phyloP scores from a whole-genome alignment of 2,888 invertebrate species.

The Andricus quercusramuli region DNA sequence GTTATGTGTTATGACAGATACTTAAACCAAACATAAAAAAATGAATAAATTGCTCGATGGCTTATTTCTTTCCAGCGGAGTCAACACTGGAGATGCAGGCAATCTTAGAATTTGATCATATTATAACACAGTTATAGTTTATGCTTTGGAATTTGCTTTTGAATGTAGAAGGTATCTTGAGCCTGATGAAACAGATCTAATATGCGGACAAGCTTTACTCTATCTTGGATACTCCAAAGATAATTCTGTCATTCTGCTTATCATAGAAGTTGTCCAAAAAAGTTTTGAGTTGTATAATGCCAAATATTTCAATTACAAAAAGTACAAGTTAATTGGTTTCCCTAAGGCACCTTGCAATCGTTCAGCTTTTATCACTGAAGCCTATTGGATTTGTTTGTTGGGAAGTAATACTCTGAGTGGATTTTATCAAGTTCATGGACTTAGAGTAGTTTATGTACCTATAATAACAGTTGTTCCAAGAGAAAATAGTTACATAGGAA shows the following conservation, averaged over 20 bases:
- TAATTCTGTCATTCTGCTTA: background rate
- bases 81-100: slow-evolving; percentile 84
- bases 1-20: too few relatives aligned
- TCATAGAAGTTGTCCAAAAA: background rate
- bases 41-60: slow-evolving; percentile 81
- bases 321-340: background rate
- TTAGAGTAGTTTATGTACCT: slow-evolving; percentile 84
- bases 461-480: slow-evolving; percentile 82
- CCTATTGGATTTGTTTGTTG: slow-evolving; percentile 64
- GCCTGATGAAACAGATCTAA: too few relatives aligned
- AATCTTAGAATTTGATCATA: slow-evolving; percentile 83
- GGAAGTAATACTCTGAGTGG: slow-evolving; percentile 62
- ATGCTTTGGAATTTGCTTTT: background rate
- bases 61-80: slow-evolving; percentile 71
- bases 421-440: slow-evolving; percentile 75
- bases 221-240: background rate
- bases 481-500: slow-evolving; percentile 78
- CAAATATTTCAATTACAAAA: background rate
- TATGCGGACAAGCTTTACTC: too few relatives aligned
- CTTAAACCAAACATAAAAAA: slow-evolving; percentile 64
- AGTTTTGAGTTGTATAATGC: background rate
- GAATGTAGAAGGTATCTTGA: too few relatives aligned
- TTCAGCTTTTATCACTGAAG: background rate
- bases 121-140: slow-evolving; percentile 50
- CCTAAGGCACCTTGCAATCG: background rate